A percentile compares a stretch with the other conserved stretches of the same genome.
Conservation (phyloP, 2,113 vertebrate genomes). For the Leucosticte australis region DNA sequence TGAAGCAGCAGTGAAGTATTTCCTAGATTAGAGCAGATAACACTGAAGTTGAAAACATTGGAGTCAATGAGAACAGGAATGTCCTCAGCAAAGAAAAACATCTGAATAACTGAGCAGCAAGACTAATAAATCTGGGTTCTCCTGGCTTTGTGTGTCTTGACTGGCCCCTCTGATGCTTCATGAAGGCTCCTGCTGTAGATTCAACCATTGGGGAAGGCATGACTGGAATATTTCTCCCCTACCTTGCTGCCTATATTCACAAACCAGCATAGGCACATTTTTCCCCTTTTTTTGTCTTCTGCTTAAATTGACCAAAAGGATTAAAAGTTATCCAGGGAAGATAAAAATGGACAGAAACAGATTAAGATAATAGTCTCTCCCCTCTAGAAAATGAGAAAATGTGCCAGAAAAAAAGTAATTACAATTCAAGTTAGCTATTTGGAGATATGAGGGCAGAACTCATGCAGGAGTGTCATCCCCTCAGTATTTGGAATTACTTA, state of each 20-base stretch:
- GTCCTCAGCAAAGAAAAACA: not conserved
- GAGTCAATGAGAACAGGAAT: not conserved
- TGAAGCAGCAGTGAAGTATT: not conserved
- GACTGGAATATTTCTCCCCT: not conserved
- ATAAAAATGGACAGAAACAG: slow-evolving; percentile 2
- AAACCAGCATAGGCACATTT: not conserved
- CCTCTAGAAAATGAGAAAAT: slow-evolving; percentile 18
- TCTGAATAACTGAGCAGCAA: not conserved
- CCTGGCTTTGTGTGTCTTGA: not conserved
- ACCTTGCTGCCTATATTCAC: not conserved
- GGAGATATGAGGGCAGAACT: slow-evolving; percentile 11
- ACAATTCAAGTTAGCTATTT: slow-evolving; percentile 14
- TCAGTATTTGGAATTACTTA: slow-evolving; percentile 39
- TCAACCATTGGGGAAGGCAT: not conserved
- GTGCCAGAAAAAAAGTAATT: slow-evolving; percentile 9
- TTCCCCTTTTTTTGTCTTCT: not conserved
- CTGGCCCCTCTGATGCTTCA: not conserved
- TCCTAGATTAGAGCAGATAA: slow-evolving; percentile 14
- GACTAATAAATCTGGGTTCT: not conserved
- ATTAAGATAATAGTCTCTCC: not conserved
- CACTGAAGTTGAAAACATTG: not conserved
- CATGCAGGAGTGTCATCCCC: slow-evolving; percentile 8
- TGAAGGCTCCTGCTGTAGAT: not conserved
- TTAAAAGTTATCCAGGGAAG: not conserved
- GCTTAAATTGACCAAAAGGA: not conserved